Conservation (phyloP, 2,797 vertebrate genomes). For the Sorex maritimensis region DNA sequence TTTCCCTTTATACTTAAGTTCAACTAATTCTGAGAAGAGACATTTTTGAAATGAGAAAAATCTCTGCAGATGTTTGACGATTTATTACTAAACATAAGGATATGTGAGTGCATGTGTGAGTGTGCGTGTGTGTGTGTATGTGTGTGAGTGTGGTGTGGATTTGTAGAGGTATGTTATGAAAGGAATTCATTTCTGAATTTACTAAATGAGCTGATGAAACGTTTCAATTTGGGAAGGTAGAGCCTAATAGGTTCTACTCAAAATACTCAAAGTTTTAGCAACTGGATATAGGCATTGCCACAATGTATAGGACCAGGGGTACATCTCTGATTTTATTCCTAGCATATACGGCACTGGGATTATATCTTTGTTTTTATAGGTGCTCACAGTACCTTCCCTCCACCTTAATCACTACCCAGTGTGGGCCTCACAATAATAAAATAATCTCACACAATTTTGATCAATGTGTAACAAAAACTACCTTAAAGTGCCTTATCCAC, state of each 20-base stretch:
- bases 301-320: no score
- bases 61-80: neutral
- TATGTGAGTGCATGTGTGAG: no score
- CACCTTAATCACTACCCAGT: no score
- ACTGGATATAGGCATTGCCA: no score
- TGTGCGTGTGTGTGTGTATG: neutral
- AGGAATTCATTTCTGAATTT: neutral
- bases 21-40: neutral
- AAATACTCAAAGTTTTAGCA: neutral
- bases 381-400: no score
- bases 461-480: neutral
- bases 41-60: slow-evolving; percentile 1
- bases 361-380: no score
- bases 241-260: neutral
- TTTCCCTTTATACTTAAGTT: neutral
- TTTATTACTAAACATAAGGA: neutral
- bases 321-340: no score
- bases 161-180: neutral
- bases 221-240: neutral
- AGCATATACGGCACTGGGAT: no score
- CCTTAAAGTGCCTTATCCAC: neutral
- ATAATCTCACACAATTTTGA: no score
- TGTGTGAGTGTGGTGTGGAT: neutral
- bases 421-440: no score
- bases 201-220: neutral